A percentile compares a stretch with the other conserved stretches of the same genome.
Conservation (phyloP, 2,113 vertebrate species). For the Eclectus roratus region DNA sequence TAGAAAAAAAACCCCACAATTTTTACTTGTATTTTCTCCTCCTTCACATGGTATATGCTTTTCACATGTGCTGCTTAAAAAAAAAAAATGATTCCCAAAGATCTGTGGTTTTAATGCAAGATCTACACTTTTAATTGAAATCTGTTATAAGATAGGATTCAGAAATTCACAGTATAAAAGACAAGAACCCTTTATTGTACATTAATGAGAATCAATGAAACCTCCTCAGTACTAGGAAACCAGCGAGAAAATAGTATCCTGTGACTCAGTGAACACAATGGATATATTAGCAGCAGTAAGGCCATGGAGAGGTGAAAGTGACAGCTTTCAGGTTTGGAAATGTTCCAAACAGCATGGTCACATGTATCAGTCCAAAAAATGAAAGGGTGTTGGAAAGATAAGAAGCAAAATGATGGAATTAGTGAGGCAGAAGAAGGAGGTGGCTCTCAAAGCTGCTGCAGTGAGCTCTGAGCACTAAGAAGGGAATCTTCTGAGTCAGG, state of each 20-base stretch:
- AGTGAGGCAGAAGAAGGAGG: constrained; percentile 48
- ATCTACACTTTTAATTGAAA: background rate
- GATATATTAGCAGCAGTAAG: background rate
- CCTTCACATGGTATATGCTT: background rate
- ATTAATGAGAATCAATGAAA: background rate
- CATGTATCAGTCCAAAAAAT: constrained; percentile 13
- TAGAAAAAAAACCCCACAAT: background rate
- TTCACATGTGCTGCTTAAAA: background rate
- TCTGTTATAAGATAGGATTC: background rate
- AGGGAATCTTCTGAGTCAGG: constrained; percentile 40
- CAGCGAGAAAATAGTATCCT: background rate
- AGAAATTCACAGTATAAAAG: background rate
- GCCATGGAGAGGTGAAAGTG: background rate
- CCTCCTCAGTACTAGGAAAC: background rate
- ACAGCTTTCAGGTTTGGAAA: background rate
- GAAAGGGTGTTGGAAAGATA: constrained; percentile 12
- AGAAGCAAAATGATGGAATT: constrained; percentile 33
- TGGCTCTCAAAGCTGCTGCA: constrained; percentile 30
- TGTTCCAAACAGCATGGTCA: constrained; percentile 25
- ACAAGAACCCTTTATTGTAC: background rate
- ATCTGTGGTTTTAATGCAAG: background rate
- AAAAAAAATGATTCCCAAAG: background rate
- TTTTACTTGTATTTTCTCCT: background rate
- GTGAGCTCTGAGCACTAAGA: background rate
- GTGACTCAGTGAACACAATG: background rate